Base-by-base conservation (phyloP, 2,797 vertebrate species). In the Betta splendens region DNA sequence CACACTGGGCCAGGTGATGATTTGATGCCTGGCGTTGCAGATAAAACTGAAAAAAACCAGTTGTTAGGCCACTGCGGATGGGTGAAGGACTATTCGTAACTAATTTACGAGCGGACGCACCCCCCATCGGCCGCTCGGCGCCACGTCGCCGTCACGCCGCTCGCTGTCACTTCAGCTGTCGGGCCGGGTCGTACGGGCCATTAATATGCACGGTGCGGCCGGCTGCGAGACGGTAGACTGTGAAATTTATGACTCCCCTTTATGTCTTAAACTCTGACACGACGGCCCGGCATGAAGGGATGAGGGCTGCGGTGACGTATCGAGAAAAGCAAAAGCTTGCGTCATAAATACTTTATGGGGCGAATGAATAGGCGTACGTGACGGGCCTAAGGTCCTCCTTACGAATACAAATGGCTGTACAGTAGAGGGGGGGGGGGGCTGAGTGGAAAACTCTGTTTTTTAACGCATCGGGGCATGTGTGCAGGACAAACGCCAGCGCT, bases 331-430 rank as follows among this genome's bases (percentile, higher is more conserved):
- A 79, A 75, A 88, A 72, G 47, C 73, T 64, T 74, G 77, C 69
- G 17, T 84, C 76, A 83, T 89, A 74, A 87, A 90, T 89, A 81
- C 83, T 90, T 85, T 52, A 89, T 74, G 40, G 66, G 51, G 49
- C 40, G 63, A 66, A 80, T 79, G 81, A 85, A 82, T 69, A 70
- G 74, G 80, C 65, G 56, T 71, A 75, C 80, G 80, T 83, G 83
- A 84, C 79, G 77, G 69, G 77, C 76, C 60, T 56, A 16, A 52
- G 74, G 69, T 43, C 50, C 53, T 46, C 52, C 31, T 61, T 74
- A n/a, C 47, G 85, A 87, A 89, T 90, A 83, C 79, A 85, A 83
- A 91, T 79, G 45, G 64, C 68, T 56, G 64, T 77, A 72, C 76
- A 72, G 74, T 79, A 62, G 38, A 76, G 57, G 43, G 36, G 47